phyloP scores from a whole-genome alignment of 2,797 vertebrate species.

The Mormyrops attenuatus region DNA sequence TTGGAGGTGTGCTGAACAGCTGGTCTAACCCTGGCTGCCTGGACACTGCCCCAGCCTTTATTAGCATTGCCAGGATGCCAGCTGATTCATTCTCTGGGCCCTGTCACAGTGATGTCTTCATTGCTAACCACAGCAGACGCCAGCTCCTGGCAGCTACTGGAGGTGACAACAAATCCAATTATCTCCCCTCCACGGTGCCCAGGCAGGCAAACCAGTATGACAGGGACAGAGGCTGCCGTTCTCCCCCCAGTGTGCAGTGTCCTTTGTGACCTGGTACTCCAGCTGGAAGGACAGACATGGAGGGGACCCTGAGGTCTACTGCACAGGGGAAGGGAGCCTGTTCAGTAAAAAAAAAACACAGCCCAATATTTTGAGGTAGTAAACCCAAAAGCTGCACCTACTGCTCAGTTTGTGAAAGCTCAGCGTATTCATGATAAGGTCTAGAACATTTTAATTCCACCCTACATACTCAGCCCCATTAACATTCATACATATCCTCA shows the following conservation, averaged over 20 bases:
- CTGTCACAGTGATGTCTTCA: constrained; percentile 99
- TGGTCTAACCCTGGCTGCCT: constrained; percentile 80
- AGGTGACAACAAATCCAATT: constrained; percentile 99
- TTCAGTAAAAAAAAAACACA: neutral
- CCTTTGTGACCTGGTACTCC: constrained; percentile 33
- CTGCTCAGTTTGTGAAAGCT: neutral
- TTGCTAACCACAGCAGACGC: constrained; percentile 97
- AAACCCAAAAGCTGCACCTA: neutral
- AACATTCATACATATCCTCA: neutral
- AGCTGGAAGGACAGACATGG: constrained; percentile 36
- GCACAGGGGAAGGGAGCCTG: neutral
- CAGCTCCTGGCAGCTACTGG: constrained; percentile 89
- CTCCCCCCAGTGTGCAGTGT: constrained; percentile 62
- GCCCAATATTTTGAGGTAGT: neutral
- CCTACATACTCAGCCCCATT: neutral
- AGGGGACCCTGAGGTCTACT: constrained; percentile 2
- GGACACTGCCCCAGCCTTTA: constrained; percentile 85
- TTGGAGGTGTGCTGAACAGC: constrained; percentile 74
- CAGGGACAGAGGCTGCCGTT: constrained; percentile 64
- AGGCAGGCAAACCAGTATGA: constrained; percentile 52
- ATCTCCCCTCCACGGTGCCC: constrained; percentile 90
- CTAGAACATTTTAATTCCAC: neutral
- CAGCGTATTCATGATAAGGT: neutral
- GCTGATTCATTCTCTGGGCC: constrained; percentile 93
- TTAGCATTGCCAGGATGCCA: constrained; percentile 89